Evolutionary conservation across 1,140 invertebrate genomes (phyloP).

Genomic region (Platorchestia sp.): DNA sequence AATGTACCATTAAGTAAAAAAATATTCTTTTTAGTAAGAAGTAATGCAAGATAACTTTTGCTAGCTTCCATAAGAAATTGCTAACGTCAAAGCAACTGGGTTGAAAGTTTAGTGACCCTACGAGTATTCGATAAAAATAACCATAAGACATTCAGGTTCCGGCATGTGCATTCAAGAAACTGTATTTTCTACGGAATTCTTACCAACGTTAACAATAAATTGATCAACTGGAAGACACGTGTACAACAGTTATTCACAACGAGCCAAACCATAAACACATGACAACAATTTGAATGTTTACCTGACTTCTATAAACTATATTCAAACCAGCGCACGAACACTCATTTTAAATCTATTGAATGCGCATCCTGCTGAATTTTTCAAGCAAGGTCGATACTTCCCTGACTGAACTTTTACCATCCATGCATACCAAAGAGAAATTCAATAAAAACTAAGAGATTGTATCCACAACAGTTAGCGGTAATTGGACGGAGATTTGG

Average conservation of each 20-base stretch:
- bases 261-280: not conserved
- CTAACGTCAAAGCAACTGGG: too few species aligned
- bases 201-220: too few species aligned
- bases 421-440: not conserved
- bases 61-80: too few species aligned
- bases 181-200: too few species aligned
- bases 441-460: not conserved
- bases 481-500: conserved; percentile 42
- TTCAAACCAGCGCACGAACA: not conserved
- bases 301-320: not conserved
- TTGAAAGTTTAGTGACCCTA: too few species aligned
- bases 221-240: not conserved
- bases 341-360: not conserved
- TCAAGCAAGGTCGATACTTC: not conserved
- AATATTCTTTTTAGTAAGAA: too few species aligned
- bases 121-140: too few species aligned
- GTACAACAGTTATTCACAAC: not conserved
- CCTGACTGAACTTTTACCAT: not conserved
- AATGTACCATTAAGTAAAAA: too few species aligned
- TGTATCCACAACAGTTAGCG: conserved; percentile 30
- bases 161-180: too few species aligned
- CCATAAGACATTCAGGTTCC: too few species aligned
- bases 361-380: not conserved
- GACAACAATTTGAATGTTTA: not conserved
- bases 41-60: too few species aligned